Evolutionary conservation across 2,113 vertebrate genomes (phyloP).

Genomic region (Muntiacus reevesi): DNA sequence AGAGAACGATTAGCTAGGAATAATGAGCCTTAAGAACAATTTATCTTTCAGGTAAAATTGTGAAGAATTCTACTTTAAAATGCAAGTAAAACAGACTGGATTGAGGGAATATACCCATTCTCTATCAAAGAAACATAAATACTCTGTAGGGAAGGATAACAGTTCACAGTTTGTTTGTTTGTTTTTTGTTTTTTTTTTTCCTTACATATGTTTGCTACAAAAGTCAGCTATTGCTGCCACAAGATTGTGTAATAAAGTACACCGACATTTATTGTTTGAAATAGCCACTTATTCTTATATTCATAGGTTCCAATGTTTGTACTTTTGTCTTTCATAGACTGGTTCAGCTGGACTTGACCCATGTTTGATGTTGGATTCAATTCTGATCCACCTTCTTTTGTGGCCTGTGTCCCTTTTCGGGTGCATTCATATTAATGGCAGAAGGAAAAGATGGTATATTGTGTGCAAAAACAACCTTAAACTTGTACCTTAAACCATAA

Average conservation of each 20-base stretch:
- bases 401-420: background rate
- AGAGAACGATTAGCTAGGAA: background rate
- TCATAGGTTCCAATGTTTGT: background rate
- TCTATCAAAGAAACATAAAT: background rate
- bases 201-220: background rate
- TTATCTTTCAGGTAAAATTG: background rate
- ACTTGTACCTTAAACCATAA: background rate
- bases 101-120: background rate
- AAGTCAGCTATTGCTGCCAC: background rate
- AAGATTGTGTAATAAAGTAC: background rate
- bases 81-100: background rate
- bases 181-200: background rate
- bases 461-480: background rate
- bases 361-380: background rate
- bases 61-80: background rate
- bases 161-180: background rate
- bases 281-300: background rate
- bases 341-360: background rate
- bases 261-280: background rate
- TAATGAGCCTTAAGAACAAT: background rate
- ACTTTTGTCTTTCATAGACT: background rate
- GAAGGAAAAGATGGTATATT: background rate
- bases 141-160: background rate
- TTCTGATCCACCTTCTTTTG: background rate
- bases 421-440: background rate